These are phyloP conservation scores for Pelobates cultripes DNA, from an alignment of 2,797 vertebrate species.

Conservation along the genomic window DNA sequence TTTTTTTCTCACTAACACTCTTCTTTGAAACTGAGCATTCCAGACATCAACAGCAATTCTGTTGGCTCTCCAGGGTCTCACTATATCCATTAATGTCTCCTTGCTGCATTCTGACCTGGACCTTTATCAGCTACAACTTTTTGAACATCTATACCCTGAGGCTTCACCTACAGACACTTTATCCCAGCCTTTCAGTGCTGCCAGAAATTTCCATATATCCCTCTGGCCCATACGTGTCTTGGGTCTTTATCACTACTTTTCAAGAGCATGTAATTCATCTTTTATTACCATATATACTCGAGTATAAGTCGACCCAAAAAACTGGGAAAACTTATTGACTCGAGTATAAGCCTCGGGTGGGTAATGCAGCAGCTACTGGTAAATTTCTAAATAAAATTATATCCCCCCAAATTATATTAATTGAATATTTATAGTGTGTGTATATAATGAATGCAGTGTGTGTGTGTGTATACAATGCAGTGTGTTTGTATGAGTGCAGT, in stretches of 20 bases:
- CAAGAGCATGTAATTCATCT: neutral
- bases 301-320: too few relatives aligned
- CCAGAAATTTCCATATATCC: neutral
- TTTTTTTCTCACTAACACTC: neutral
- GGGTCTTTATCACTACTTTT: slow-evolving; percentile 6
- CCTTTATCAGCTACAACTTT: neutral
- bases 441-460: too few relatives aligned
- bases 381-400: too few relatives aligned
- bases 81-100: neutral
- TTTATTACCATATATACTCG: too few relatives aligned
- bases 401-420: too few relatives aligned
- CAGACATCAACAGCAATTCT: neutral
- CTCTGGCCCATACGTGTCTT: slow-evolving; percentile 21
- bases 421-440: too few relatives aligned
- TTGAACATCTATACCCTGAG: slow-evolving; percentile 10
- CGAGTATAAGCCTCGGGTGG: too few relatives aligned
- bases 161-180: slow-evolving; percentile 18
- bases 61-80: neutral
- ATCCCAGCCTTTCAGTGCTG: neutral
- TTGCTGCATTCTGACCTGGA: neutral
- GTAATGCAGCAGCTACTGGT: too few relatives aligned
- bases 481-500: too few relatives aligned
- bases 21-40: neutral
- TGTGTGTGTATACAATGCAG: too few relatives aligned
- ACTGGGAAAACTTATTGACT: too few relatives aligned